Percentiles rank a stretch among this genome's conserved stretches.
Conservation (phyloP, 1,140 invertebrate genomes). For the Probaryconus sp. region DNA sequence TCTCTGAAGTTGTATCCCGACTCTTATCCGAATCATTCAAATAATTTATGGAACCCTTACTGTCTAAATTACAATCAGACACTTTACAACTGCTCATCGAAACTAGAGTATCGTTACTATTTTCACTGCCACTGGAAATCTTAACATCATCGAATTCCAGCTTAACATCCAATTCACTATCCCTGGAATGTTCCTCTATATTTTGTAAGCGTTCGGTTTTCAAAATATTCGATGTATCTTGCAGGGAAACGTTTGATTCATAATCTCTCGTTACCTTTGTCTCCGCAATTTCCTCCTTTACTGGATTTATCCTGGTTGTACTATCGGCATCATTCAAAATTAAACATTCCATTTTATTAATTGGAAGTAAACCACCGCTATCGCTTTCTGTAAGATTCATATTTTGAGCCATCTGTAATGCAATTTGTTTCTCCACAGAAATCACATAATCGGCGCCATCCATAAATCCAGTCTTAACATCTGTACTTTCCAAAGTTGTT, state of each 20-base stretch:
- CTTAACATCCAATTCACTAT: conserved; percentile 72
- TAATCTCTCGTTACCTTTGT: too few species aligned
- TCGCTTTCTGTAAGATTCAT: conserved; percentile 10
- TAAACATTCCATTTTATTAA: conserved; percentile 39
- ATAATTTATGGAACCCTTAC: conserved; percentile 55
- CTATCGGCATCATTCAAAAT: conserved; percentile 11
- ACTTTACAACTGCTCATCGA: conserved; percentile 65
- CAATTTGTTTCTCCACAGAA: conserved; percentile 6
- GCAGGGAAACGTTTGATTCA: too few species aligned
- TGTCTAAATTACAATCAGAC: conserved; percentile 64
- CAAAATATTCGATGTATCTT: background rate
- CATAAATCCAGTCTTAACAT: conserved; percentile 1
- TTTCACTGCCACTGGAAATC: conserved; percentile 74
- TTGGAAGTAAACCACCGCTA: conserved; percentile 10
- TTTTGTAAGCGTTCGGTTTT: conserved; percentile 39
- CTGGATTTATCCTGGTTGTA: too few species aligned
- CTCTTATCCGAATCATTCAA: conserved; percentile 71
- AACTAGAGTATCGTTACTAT: conserved; percentile 74
- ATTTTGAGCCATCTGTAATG: conserved; percentile 25
- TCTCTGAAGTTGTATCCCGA: conserved; percentile 75
- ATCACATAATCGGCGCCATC: background rate
- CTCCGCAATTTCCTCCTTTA: conserved; percentile 36
- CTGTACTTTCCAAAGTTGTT: background rate
- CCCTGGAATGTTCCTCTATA: conserved; percentile 66
- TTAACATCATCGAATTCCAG: conserved; percentile 72